These are phyloP conservation scores for Cotesia chilonis DNA, from an alignment of 1,140 invertebrate species.

Conservation along the genomic window DNA sequence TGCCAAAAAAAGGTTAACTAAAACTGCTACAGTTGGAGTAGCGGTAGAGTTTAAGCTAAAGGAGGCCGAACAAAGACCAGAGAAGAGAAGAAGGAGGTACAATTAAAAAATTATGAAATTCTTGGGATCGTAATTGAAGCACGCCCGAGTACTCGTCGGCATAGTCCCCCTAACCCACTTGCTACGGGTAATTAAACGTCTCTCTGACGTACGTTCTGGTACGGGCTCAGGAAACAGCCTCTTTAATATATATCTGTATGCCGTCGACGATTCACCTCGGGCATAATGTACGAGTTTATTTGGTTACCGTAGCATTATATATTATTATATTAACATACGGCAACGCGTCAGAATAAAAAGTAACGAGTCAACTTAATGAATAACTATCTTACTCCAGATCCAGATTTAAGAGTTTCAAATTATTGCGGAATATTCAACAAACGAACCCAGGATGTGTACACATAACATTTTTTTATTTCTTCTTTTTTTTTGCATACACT, in stretches of 20 bases:
- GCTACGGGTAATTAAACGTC: conserved; percentile 39
- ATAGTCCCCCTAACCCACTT: conserved; percentile 42
- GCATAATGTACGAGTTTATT: conserved; percentile 3
- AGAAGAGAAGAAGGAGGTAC: conserved; percentile 16
- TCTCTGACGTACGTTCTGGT: conserved; percentile 8
- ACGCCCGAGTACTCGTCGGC: neutral
- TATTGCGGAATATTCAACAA: neutral
- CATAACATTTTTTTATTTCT: too few relatives aligned
- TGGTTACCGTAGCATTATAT: neutral
- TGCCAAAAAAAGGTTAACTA: conserved; percentile 1
- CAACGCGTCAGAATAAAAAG: neutral
- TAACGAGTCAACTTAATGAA: neutral
- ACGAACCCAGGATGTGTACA: neutral
- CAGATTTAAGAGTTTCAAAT: neutral
- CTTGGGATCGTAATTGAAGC: conserved; percentile 25
- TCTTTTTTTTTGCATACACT: too few relatives aligned
- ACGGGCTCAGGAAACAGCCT: neutral
- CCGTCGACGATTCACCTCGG: conserved; percentile 12
- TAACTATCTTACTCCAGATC: conserved; percentile 1
- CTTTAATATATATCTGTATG: neutral
- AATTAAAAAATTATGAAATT: conserved; percentile 45
- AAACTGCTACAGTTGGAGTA: neutral
- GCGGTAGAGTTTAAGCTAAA: conserved; percentile 7
- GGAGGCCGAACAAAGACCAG: conserved; percentile 23
- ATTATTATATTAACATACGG: neutral